Conservation (phyloP, 2,113 vertebrate species). For the Alaudala cheleensis region DNA sequence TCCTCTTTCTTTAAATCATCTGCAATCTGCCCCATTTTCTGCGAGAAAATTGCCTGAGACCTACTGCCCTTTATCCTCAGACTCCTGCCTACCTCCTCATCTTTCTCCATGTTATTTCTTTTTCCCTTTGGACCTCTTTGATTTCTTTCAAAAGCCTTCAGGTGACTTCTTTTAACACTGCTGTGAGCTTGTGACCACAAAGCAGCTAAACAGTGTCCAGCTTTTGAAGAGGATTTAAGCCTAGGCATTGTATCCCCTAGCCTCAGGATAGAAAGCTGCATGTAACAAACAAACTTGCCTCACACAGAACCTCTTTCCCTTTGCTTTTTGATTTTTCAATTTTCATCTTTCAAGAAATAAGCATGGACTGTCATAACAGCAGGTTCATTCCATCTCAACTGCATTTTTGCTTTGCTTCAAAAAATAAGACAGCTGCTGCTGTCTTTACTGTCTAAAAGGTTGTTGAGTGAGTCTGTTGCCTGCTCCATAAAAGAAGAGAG, state of each 20-base stretch:
- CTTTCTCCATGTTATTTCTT: not conserved
- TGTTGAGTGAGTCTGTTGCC: not conserved
- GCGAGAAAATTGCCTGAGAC: not conserved
- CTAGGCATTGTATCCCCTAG: not conserved
- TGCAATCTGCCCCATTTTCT: not conserved
- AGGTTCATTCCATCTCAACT: not conserved
- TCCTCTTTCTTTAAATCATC: not conserved
- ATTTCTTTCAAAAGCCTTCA: not conserved
- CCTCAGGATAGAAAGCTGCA: not conserved
- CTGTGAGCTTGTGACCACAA: rapidly evolving
- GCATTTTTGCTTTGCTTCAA: not conserved
- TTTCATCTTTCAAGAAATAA: not conserved
- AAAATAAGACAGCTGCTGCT: not conserved
- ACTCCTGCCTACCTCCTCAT: not conserved
- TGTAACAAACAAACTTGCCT: not conserved
- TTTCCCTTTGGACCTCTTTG: not conserved
- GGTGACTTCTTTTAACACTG: not conserved
- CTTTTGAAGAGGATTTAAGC: not conserved
- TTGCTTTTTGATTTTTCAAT: not conserved
- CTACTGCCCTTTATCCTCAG: not conserved
- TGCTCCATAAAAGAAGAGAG: not conserved
- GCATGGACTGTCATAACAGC: not conserved
- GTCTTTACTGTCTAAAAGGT: not conserved
- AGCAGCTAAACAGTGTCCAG: not conserved
- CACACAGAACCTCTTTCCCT: not conserved